These are phyloP conservation scores for Patella vulgata DNA, from an alignment of 1,140 invertebrate species.

Conservation along the genomic window DNA sequence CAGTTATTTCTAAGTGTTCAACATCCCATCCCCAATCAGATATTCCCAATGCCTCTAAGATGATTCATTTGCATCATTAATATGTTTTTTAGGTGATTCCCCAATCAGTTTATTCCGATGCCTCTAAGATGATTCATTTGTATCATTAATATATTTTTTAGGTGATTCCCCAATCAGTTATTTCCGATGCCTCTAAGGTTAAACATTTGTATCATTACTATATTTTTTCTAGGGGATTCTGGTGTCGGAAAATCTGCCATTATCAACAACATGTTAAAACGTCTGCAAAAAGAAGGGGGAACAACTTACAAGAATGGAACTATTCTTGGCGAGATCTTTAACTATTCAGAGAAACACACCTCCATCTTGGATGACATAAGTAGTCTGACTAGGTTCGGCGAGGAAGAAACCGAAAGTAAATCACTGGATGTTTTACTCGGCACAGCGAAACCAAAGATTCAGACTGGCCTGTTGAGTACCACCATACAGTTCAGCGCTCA, in stretches of 20 bases:
- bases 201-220: no score
- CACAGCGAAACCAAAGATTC: conserved; percentile 38
- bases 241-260: conserved; percentile 66
- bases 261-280: conserved; percentile 59
- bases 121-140: no score
- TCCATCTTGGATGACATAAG: conserved; percentile 60
- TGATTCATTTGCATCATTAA: no score
- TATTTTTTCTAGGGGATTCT: conserved; percentile 57
- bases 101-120: no score
- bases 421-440: conserved; percentile 39
- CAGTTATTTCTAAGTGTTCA: no score
- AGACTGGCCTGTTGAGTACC: conserved; percentile 54
- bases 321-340: conserved; percentile 57
- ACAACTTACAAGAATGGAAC: conserved; percentile 53
- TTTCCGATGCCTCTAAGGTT: no score
- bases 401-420: conserved; percentile 25
- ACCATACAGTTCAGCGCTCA: conserved; percentile 63
- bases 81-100: no score
- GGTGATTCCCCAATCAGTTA: no score
- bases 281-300: conserved; percentile 58
- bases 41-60: no score
- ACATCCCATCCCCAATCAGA: no score
- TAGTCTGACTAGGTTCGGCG: conserved; percentile 51
- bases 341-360: conserved; percentile 59
- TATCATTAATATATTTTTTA: no score